These are phyloP conservation scores for Colaptes auratus DNA, from an alignment of 2,113 vertebrate genomes.

Conservation along the genomic window DNA sequence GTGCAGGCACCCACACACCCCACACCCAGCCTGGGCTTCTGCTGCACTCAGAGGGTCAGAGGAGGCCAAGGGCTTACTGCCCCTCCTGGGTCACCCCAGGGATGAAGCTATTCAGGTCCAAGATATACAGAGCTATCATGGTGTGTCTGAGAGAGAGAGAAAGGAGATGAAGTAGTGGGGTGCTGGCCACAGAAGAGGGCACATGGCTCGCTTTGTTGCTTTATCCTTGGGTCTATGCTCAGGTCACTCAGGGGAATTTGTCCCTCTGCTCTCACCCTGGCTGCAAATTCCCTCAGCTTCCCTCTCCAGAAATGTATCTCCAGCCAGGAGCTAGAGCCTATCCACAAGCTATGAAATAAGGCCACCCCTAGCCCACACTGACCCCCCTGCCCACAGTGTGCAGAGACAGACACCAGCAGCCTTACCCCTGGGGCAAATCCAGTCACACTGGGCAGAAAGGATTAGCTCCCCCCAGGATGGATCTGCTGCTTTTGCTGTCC, in stretches of 20 bases:
- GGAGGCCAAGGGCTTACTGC: not conserved
- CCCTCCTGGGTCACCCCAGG: not conserved
- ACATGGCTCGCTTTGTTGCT: not conserved
- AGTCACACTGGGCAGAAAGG: not conserved
- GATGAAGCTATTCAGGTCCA: not conserved
- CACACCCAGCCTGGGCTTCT: not conserved
- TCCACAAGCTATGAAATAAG: not conserved
- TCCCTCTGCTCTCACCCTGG: not conserved
- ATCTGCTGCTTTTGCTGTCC: not conserved
- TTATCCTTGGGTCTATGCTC: not conserved
- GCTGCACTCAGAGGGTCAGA: not conserved
- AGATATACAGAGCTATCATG: conserved; percentile 46
- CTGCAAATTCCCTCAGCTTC: not conserved
- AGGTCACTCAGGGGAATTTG: rapidly evolving
- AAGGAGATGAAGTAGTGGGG: not conserved
- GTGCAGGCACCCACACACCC: not conserved
- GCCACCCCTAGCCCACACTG: not conserved
- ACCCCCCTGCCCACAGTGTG: not conserved
- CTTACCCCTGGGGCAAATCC: not conserved
- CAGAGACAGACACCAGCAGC: not conserved
- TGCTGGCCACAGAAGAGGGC: not conserved
- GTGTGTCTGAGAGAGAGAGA: conserved; percentile 42
- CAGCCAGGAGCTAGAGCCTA: not conserved
- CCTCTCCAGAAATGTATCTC: not conserved
- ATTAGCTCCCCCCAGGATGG: not conserved